Evolutionary conservation across 2,797 vertebrate genomes (phyloP), one percentile per base, ranked within the genome.

Genomic region (Furcifer pardalis): DNA sequence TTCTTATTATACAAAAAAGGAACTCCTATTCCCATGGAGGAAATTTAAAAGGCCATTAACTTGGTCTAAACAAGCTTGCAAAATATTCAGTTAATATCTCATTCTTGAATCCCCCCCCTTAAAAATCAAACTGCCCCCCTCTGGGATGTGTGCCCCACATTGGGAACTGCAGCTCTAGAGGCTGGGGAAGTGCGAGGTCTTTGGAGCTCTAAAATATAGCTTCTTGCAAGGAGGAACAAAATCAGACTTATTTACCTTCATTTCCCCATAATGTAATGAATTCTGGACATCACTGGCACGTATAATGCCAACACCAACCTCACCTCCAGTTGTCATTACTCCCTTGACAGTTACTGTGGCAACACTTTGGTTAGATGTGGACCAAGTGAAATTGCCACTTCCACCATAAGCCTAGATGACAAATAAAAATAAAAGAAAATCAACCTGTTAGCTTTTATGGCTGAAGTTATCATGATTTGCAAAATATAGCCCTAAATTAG

Each of bases 371-470:
- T 96, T 97, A n/a, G 98, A 98, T 1, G 95, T 98, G 2, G 97
- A 97, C 99, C 99, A 97, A 83, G 90, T 96, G 92, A 99, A 99
- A 93, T 99, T 99, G 42, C 98, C 98, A 87, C 98, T 99, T 71
- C 98, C 99, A 59, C 98, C 98, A 0, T 92, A 94, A 8, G 97
- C 98, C 99, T 99, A 91, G 32, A 90, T 0, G 90, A 1, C 60
- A 69, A 88, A 1, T 42, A 32, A 75, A 90, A 88, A 74, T 10
- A 40, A 44, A 66, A 66, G 17, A 25, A 86, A 73, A 83, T 81
- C 19, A 35, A 30, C 74, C 40, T 15, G 46, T 68, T 68, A 82
- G 69, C 35, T 76, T 35, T 71, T 87, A 62, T 72, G 49, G 65
- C 42, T 76, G 0, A 72, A 83, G 74, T 4, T 46, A 42, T 1